These are phyloP conservation scores for Chaetodon trifasciatus DNA, from an alignment of 2,797 vertebrate genomes.

Conservation along the genomic window DNA sequence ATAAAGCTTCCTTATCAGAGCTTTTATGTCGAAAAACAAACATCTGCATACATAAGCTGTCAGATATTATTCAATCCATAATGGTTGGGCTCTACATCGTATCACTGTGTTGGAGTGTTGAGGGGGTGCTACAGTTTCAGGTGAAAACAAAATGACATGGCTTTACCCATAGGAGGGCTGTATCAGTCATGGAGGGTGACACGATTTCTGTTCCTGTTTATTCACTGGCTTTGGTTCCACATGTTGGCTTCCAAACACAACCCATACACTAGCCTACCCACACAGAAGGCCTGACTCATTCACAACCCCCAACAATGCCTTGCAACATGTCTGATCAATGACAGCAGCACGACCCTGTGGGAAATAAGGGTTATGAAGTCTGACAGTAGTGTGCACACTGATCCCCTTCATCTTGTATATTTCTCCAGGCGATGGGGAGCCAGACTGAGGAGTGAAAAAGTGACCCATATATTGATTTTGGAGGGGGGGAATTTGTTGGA, in stretches of 20 bases:
- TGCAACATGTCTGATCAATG: conserved; percentile 72
- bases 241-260: conserved; percentile 34
- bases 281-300: conserved; percentile 21
- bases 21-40: neutral
- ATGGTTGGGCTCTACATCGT: neutral
- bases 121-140: neutral
- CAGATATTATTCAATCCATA: neutral
- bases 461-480: conserved; percentile 77
- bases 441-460: conserved; percentile 62
- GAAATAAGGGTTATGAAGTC: conserved; percentile 82
- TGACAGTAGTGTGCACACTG: conserved; percentile 66
- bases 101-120: neutral
- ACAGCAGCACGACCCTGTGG: conserved; percentile 62
- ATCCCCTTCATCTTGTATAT: conserved; percentile 79
- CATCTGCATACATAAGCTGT: neutral
- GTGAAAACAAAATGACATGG: neutral
- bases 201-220: neutral
- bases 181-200: neutral
- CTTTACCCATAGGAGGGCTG: neutral
- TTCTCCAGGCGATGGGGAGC: conserved; percentile 71
- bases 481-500: conserved; percentile 51
- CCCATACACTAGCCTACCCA: conserved; percentile 1
- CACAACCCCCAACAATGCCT: conserved; percentile 37
- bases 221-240: conserved; percentile 31
- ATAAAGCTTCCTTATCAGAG: neutral